phyloP scores from a whole-genome alignment of 2,797 vertebrate genomes.

The Geotrypetes seraphini region DNA sequence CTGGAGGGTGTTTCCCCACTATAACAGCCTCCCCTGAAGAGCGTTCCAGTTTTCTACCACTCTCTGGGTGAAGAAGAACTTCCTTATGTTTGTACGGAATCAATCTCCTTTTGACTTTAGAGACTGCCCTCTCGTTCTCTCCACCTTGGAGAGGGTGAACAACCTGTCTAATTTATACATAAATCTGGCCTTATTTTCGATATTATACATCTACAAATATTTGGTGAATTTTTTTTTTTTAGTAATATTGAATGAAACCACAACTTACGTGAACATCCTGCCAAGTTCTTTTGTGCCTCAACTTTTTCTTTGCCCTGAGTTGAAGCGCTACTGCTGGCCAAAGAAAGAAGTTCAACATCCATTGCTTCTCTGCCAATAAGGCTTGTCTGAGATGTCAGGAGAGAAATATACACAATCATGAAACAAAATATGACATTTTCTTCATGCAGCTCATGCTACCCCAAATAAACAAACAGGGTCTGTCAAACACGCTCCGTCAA shows the following conservation, averaged over 20 bases:
- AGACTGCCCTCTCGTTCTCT: too few relatives aligned
- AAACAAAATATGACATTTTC: slow-evolving; percentile 69
- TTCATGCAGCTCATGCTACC: slow-evolving; percentile 63
- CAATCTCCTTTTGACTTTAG: too few relatives aligned
- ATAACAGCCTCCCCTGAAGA: too few relatives aligned
- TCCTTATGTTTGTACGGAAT: too few relatives aligned
- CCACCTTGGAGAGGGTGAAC: too few relatives aligned
- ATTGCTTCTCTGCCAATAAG: slow-evolving; percentile 61
- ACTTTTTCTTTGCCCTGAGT: slow-evolving; percentile 57
- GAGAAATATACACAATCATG: slow-evolving; percentile 66
- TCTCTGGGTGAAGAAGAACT: too few relatives aligned
- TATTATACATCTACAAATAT: too few relatives aligned
- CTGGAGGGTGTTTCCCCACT: too few relatives aligned
- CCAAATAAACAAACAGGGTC: slow-evolving; percentile 66
- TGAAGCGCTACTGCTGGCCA: slow-evolving; percentile 55
- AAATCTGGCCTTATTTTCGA: too few relatives aligned
- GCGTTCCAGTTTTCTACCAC: too few relatives aligned
- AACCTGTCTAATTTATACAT: too few relatives aligned
- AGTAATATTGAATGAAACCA: slow-evolving; percentile 40
- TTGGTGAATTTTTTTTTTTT: too few relatives aligned
- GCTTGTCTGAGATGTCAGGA: slow-evolving; percentile 60
- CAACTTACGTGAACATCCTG: slow-evolving; percentile 70
- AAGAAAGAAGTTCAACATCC: slow-evolving; percentile 59
- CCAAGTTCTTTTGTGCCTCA: slow-evolving; percentile 48
- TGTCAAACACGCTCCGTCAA: slow-evolving; percentile 67